These are phyloP conservation scores for Poeciliopsis retropinna DNA, from an alignment of 2,113 vertebrate genomes.

Conservation along the genomic window DNA sequence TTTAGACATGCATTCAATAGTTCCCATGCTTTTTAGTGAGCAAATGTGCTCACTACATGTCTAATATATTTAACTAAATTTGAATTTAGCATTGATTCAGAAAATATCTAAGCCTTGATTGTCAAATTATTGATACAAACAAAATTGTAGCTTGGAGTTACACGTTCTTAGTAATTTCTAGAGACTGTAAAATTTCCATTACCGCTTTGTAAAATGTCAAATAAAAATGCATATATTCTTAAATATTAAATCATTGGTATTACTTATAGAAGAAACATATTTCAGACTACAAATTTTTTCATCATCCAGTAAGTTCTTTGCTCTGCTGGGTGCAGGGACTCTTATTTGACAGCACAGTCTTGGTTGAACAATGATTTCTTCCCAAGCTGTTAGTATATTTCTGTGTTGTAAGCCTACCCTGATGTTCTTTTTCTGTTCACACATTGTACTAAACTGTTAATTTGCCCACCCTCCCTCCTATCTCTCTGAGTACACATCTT, in stretches of 20 bases:
- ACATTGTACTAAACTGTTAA: constrained; percentile 1
- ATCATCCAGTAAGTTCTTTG: not conserved
- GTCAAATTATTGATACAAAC: too few relatives aligned
- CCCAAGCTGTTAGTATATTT: not conserved
- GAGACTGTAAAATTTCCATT: too few relatives aligned
- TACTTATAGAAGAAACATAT: not conserved
- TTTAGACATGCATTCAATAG: too few relatives aligned
- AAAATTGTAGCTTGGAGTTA: too few relatives aligned
- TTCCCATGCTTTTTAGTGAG: too few relatives aligned
- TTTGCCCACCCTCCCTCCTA: not conserved
- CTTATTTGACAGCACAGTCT: not conserved
- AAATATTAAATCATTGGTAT: not conserved
- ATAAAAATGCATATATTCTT: not conserved
- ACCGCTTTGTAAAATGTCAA: not conserved
- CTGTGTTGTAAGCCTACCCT: not conserved
- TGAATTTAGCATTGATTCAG: too few relatives aligned
- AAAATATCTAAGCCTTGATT: too few relatives aligned
- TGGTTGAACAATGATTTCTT: not conserved
- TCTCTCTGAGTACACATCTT: not conserved
- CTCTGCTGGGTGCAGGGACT: not conserved
- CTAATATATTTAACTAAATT: too few relatives aligned
- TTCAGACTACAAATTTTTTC: not conserved
- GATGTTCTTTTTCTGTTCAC: not conserved
- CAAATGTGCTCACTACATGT: too few relatives aligned
- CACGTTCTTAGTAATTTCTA: too few relatives aligned